Conservation (phyloP, 2,888 invertebrate genomes). For the Drosophila dives region DNA sequence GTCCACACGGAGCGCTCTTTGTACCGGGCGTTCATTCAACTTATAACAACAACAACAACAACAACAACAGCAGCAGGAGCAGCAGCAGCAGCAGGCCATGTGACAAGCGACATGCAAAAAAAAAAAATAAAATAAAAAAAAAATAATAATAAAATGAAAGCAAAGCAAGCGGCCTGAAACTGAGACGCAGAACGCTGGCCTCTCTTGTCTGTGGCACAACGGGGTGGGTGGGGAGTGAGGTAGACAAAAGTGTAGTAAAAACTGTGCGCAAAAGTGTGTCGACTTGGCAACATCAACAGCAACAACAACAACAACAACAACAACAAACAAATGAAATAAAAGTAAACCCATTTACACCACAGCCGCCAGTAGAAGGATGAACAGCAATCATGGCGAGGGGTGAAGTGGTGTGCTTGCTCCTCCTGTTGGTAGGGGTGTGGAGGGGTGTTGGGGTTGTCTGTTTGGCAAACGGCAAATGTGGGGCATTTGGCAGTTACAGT, state of each 20-base stretch:
- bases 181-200: constrained; percentile 25
- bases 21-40: constrained; percentile 65
- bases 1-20: constrained; percentile 53
- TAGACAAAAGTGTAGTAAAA: constrained; percentile 66
- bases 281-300: constrained; percentile 61
- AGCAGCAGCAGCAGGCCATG: constrained; percentile 23
- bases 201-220: neutral
- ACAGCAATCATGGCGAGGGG: constrained; percentile 16
- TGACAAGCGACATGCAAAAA: constrained; percentile 59
- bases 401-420: neutral
- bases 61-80: constrained; percentile 26
- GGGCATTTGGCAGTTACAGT: constrained; percentile 71
- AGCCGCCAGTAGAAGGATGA: constrained; percentile 51
- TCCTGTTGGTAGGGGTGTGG: neutral
- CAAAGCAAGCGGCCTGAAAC: constrained; percentile 20
- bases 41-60: constrained; percentile 26
- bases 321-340: constrained; percentile 74
- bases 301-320: constrained; percentile 16
- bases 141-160: constrained; percentile 13
- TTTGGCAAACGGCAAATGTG: constrained; percentile 72
- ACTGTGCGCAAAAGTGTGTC: constrained; percentile 78
- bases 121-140: constrained; percentile 19
- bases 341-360: constrained; percentile 80
- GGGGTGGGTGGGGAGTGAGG: constrained; percentile 36
- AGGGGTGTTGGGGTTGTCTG: constrained; percentile 48